phyloP scores from a whole-genome alignment of 2,797 vertebrate species.

The Allobates femoralis region DNA sequence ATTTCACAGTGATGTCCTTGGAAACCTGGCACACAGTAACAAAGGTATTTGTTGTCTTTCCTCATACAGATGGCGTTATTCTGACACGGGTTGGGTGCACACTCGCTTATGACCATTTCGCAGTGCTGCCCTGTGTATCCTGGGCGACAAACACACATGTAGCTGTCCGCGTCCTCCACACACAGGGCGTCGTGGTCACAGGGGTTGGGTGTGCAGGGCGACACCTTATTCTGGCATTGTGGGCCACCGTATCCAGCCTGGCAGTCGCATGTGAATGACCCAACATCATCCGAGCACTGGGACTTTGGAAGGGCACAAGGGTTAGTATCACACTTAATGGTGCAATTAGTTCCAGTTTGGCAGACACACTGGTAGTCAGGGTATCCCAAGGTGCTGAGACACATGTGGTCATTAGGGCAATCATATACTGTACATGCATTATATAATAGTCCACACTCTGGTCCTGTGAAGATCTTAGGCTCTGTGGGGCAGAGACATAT shows the following conservation, averaged over 20 bases:
- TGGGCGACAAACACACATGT: constrained; percentile 76
- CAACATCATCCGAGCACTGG: constrained; percentile 71
- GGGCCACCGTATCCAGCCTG: constrained; percentile 70
- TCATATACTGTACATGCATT: constrained; percentile 74
- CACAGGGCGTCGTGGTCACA: constrained; percentile 85
- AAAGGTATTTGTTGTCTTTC: constrained; percentile 75
- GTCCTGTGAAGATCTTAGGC: constrained; percentile 75
- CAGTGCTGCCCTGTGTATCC: constrained; percentile 81
- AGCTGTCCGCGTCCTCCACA: constrained; percentile 68
- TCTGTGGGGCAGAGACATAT: constrained; percentile 77
- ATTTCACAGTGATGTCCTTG: constrained; percentile 92
- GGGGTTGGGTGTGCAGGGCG: constrained; percentile 75
- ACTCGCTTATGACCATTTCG: constrained; percentile 79
- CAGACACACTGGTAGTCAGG: constrained; percentile 78
- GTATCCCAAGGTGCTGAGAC: constrained; percentile 72
- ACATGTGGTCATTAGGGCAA: constrained; percentile 73
- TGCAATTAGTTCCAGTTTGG: constrained; percentile 67
- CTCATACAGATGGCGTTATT: constrained; percentile 93
- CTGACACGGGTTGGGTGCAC: constrained; percentile 83
- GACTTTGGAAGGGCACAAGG: constrained; percentile 76
- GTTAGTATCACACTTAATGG: constrained; percentile 74
- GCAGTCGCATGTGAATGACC: constrained; percentile 80
- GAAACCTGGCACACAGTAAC: constrained; percentile 97
- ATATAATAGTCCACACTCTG: constrained; percentile 78
- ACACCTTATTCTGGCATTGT: constrained; percentile 73